These are phyloP conservation scores for Dendrolimus punctatus DNA, from an alignment of 1,140 invertebrate genomes.

Conservation along the genomic window DNA sequence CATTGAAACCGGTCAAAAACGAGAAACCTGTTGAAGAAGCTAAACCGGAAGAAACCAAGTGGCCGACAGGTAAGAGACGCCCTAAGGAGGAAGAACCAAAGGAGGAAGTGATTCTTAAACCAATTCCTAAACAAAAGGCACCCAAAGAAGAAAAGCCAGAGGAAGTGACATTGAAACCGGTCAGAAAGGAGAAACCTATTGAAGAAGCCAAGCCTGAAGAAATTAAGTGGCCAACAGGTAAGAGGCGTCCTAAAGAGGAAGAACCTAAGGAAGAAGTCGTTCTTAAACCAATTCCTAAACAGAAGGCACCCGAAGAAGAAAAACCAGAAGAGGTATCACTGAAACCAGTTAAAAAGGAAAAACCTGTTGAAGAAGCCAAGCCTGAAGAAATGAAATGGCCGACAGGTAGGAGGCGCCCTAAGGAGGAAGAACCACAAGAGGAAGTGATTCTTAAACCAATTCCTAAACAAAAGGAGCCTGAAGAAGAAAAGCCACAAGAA, in stretches of 20 bases:
- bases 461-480: slow-evolving; percentile 12
- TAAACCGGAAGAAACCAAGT: slow-evolving; percentile 52
- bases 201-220: slow-evolving; percentile 22
- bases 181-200: slow-evolving; percentile 20
- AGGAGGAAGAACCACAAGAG: slow-evolving; percentile 10
- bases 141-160: slow-evolving; percentile 19
- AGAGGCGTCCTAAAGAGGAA: slow-evolving; percentile 16
- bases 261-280: slow-evolving; percentile 15
- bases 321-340: slow-evolving; percentile 34
- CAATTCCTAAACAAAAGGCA: slow-evolving; percentile 20
- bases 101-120: slow-evolving; percentile 37
- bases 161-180: slow-evolving; percentile 13
- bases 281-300: slow-evolving; percentile 18
- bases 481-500: slow-evolving; percentile 36
- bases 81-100: slow-evolving; percentile 54
- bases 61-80: slow-evolving; percentile 51
- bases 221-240: slow-evolving; percentile 17
- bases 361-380: slow-evolving; percentile 6
- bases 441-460: slow-evolving; percentile 9
- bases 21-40: slow-evolving; percentile 15
- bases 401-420: slow-evolving; percentile 8
- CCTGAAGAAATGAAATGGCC: slow-evolving; percentile 8
- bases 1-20: slow-evolving; percentile 35
- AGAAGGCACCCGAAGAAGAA: slow-evolving; percentile 19
- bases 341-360: slow-evolving; percentile 31